Evolutionary conservation across 30 jellyfish, hydroid and myxozoan genomes (phyloP).

Genomic region (Phacellophora camtschatica): DNA sequence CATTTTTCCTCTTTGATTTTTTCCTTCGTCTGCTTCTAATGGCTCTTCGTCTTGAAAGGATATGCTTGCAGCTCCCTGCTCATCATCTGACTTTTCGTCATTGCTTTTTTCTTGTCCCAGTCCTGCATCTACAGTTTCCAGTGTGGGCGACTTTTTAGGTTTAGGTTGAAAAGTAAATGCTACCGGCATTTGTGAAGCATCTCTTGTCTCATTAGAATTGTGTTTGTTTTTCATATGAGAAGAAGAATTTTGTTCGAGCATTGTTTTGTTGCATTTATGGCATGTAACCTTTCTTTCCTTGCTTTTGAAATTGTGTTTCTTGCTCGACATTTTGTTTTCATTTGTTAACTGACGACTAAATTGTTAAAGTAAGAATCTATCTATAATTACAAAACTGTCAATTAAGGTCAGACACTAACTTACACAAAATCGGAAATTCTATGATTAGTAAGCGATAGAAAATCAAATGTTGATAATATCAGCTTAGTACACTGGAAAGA

Average conservation of each 20-base stretch:
- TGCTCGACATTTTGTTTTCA: neutral
- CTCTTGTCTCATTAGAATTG: slow-evolving; percentile 10
- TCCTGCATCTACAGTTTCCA: neutral
- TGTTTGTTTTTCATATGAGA: slow-evolving; percentile 13
- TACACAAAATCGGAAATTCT: neutral
- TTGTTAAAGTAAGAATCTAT: too few species aligned
- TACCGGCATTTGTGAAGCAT: slow-evolving; percentile 33
- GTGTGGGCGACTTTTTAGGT: slow-evolving; percentile 16
- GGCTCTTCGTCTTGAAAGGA: slow-evolving; percentile 2
- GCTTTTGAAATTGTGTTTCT: neutral
- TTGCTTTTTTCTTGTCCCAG: neutral
- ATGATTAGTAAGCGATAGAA: neutral
- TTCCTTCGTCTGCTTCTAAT: neutral
- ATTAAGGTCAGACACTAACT: neutral
- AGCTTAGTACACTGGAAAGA: neutral
- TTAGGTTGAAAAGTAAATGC: slow-evolving; percentile 15
- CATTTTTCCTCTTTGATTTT: neutral
- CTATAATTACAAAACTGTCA: neutral
- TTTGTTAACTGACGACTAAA: too few species aligned
- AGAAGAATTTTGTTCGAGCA: slow-evolving; percentile 10
- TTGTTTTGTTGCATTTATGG: slow-evolving; percentile 1
- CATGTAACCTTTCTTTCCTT: slow-evolving; percentile 14
- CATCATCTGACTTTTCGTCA: neutral
- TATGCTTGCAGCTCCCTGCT: slow-evolving; percentile 1
- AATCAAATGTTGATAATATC: neutral